phyloP scores from a whole-genome alignment of 2,797 vertebrate species.

The Scolopax bukidnonensis region DNA sequence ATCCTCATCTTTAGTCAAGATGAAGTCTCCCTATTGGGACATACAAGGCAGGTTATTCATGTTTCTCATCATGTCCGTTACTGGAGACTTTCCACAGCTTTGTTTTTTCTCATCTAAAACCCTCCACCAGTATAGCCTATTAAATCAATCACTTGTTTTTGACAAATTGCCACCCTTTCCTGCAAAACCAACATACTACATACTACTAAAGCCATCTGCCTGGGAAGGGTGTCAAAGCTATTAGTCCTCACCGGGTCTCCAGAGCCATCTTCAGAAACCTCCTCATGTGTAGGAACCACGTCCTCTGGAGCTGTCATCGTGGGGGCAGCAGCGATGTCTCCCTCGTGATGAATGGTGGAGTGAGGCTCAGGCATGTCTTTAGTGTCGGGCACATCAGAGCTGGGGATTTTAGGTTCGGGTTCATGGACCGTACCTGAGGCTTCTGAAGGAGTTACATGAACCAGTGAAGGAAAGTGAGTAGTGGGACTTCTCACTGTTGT shows the following conservation, averaged over 20 bases:
- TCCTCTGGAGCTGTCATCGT: not conserved
- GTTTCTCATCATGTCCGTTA: not conserved
- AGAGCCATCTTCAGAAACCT: slow-evolving; percentile 70
- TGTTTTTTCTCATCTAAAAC: not conserved
- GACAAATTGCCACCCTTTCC: not conserved
- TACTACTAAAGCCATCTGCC: not conserved
- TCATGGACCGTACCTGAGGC: not conserved
- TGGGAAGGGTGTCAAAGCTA: not conserved
- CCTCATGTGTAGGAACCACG: not conserved
- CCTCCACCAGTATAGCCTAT: not conserved
- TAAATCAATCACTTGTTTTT: not conserved
- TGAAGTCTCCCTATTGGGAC: slow-evolving; percentile 75
- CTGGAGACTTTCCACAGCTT: not conserved
- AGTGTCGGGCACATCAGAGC: slow-evolving; percentile 5
- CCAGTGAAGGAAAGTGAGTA: slow-evolving; percentile 3
- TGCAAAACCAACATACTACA: not conserved
- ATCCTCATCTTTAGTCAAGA: slow-evolving; percentile 66
- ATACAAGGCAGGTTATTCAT: slow-evolving; percentile 20
- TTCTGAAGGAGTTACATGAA: slow-evolving; percentile 39
- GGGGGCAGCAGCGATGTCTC: not conserved
- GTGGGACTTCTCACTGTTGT: slow-evolving; percentile 30
- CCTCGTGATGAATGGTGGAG: not conserved
- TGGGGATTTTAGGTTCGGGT: not conserved
- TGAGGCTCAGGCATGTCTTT: not conserved
- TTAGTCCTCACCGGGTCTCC: slow-evolving; percentile 72